A percentile compares a stretch with the other conserved stretches of the same genome.
Conservation (phyloP, 2,888 invertebrate species). For the Panzeria rudis region DNA sequence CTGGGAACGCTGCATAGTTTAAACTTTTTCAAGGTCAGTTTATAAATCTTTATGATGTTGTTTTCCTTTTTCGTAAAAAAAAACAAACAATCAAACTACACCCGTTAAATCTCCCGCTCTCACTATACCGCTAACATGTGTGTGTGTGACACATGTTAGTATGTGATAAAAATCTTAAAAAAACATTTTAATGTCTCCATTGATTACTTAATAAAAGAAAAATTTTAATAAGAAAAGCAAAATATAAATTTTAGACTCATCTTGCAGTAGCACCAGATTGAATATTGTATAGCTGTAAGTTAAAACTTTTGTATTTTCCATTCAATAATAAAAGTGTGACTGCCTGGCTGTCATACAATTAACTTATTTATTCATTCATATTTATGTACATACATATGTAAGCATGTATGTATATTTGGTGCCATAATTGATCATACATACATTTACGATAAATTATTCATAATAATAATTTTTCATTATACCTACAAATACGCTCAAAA, state of each 20-base stretch:
- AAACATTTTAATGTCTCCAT: constrained; percentile 27
- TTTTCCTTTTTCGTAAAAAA: constrained; percentile 52
- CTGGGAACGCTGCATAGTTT: too few species aligned
- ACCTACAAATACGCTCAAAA: constrained; percentile 31
- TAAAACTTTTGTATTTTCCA: constrained; percentile 7
- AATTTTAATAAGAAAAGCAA: constrained; percentile 4
- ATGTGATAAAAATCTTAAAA: constrained; percentile 29
- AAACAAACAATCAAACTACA: constrained; percentile 37
- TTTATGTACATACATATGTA: constrained; percentile 47
- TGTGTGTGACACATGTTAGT: background rate
- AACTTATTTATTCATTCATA: constrained; percentile 64
- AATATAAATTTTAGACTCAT: constrained; percentile 17
- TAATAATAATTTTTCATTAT: constrained; percentile 35
- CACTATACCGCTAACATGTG: background rate
- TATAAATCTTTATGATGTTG: constrained; percentile 57
- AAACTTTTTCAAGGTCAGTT: constrained; percentile 59
- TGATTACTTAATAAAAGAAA: constrained; percentile 30
- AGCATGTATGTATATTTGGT: too few species aligned
- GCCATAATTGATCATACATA: constrained; percentile 47
- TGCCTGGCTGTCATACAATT: constrained; percentile 60
- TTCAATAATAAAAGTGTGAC: constrained; percentile 46
- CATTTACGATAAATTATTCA: constrained; percentile 54
- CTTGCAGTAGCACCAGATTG: constrained; percentile 24
- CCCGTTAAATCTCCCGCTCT: constrained; percentile 13
- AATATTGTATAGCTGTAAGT: background rate